phyloP scores from a whole-genome alignment of 1,140 invertebrate genomes.

The Zaprionus lachaisei region DNA sequence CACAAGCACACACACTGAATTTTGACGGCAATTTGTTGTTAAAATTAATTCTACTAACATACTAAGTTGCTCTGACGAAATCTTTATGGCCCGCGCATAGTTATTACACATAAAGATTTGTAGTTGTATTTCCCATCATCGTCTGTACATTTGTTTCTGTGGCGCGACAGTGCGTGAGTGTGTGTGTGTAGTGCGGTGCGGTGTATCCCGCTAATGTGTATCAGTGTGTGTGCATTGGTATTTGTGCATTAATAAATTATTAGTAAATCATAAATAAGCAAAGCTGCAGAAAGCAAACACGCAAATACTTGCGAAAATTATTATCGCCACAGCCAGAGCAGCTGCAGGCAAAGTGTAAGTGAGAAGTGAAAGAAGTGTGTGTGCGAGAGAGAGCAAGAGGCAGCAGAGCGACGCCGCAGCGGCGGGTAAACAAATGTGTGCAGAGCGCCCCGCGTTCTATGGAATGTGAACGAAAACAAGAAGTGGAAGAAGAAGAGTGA shows the following conservation, averaged over 20 bases:
- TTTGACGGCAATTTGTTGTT: slow-evolving; percentile 46
- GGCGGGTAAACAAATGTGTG: slow-evolving; percentile 50
- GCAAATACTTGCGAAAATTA: slow-evolving; percentile 49
- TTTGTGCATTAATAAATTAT: slow-evolving; percentile 67
- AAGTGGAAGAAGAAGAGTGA: slow-evolving; percentile 24
- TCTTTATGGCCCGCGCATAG: slow-evolving; percentile 18
- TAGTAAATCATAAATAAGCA: slow-evolving; percentile 49
- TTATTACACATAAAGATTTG: slow-evolving; percentile 20
- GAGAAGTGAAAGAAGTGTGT: slow-evolving; percentile 30
- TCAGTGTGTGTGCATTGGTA: slow-evolving; percentile 21
- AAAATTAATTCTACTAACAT: slow-evolving; percentile 39
- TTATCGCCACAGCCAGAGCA: slow-evolving; percentile 40
- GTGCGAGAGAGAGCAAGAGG: slow-evolving; percentile 31
- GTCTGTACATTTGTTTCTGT: slow-evolving; percentile 41
- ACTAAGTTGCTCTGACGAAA: slow-evolving; percentile 34
- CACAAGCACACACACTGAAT: slow-evolving; percentile 12
- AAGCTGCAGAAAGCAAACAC: slow-evolving; percentile 35
- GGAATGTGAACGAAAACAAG: slow-evolving; percentile 39
- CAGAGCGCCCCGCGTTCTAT: slow-evolving; percentile 49
- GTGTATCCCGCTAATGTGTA: slow-evolving; percentile 13
- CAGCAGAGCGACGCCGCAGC: slow-evolving; percentile 42
- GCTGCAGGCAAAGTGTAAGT: slow-evolving; percentile 61
- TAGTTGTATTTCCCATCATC: slow-evolving; percentile 5
- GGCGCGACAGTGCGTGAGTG: slow-evolving; percentile 6
- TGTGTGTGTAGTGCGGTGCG: slow-evolving; percentile 12